Evolutionary conservation across 2,888 invertebrate genomes (phyloP).

Genomic region (Helobdella robusta): DNA sequence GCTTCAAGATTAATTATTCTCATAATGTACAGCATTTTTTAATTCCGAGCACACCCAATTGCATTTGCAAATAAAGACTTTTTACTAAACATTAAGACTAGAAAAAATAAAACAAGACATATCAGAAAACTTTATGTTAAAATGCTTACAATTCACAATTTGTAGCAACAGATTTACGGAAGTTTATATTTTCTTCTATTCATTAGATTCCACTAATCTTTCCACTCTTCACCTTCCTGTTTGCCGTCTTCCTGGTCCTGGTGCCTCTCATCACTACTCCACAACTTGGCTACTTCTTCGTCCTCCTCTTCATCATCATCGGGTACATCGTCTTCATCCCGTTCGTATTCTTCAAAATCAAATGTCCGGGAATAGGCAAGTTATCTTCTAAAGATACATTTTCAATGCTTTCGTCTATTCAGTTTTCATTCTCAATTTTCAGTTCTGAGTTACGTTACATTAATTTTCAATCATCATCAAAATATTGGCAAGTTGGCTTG

Average conservation of each 20-base stretch:
- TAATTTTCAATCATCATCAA: neutral
- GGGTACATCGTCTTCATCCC: conserved; percentile 86
- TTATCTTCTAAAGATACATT: conserved; percentile 15
- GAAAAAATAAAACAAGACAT: too few relatives aligned
- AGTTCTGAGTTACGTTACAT: neutral
- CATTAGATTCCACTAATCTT: conserved; percentile 63
- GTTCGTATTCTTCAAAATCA: conserved; percentile 70
- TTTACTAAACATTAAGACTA: too few relatives aligned
- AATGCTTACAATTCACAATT: too few relatives aligned
- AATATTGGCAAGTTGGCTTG: too few relatives aligned
- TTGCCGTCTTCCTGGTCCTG: conserved; percentile 81
- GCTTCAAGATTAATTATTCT: too few relatives aligned
- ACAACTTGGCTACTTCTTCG: conserved; percentile 78
- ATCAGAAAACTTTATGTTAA: too few relatives aligned
- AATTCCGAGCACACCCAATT: too few relatives aligned
- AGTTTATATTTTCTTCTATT: too few relatives aligned
- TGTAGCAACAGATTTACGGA: too few relatives aligned
- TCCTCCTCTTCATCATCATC: conserved; percentile 65
- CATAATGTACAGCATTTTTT: too few relatives aligned
- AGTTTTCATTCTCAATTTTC: neutral
- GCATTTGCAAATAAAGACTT: too few relatives aligned
- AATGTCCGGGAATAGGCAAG: conserved; percentile 60
- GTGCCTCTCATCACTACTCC: conserved; percentile 88
- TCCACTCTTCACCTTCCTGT: conserved; percentile 76
- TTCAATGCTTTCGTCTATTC: neutral